Base-by-base conservation (phyloP, 2,797 vertebrate genomes). In the Anabas testudineus region DNA sequence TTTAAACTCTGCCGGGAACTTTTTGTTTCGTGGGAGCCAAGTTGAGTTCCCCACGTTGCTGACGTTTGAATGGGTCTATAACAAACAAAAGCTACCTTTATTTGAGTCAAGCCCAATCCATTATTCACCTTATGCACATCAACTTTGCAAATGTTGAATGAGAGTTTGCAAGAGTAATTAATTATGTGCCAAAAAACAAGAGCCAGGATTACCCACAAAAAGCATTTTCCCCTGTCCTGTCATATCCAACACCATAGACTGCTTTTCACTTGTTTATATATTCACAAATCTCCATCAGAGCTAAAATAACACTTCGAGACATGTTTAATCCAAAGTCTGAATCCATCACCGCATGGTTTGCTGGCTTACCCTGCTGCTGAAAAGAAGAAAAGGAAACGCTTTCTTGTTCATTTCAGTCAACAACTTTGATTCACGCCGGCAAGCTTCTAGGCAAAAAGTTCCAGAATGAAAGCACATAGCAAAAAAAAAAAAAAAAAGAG, bases 391-490 rank as follows among this genome's bases (percentile, higher is more conserved):
- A 68, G 53, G 30, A 73, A 75, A 61, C 58, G 46, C 62, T 42
- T 74, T 48, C 61, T 54, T 76, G 66, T 75, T 88, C 75, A 32
- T 76, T 84, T 85, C 73, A 67, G 70, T 81, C 32, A 34, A 71
- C 62, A 64, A 83, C 75, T 78, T 79, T 87, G 60, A 86, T 83
- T 76, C 43, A 69, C 45, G 53, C 56, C 54, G 64, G 74, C 48
- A 16, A 82, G 82, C 74, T 86, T 72, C 75, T 10, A 47, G 82
- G 80, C 73, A 84, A 75, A 82, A 49, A 51, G 62, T 8, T 49
- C 73, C 72, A 66, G 71, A 85, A 83, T 81, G 34, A 84, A 83
- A 75, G 74, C 45, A 26, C 46, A 14, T 61, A 69, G 82, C 42
- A 43, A 73, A 63, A n/a, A n/a, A n/a, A n/a, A n/a, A n/a, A n/a